Evolutionary conservation across 2,888 invertebrate genomes (phyloP).

Genomic region (Allacma fusca): DNA sequence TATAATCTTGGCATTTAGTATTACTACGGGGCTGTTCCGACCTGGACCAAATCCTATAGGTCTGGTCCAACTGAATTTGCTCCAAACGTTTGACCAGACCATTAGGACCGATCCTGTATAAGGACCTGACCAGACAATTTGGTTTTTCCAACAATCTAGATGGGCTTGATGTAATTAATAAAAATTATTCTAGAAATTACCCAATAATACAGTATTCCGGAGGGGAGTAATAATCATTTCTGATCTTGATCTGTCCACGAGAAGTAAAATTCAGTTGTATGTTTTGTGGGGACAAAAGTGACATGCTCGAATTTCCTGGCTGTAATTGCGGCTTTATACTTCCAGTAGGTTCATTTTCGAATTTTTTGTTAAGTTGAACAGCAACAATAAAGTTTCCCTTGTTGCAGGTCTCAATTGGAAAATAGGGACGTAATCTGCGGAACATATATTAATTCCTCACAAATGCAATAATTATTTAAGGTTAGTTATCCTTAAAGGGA

Average conservation of each 20-base stretch:
- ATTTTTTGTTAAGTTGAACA: not conserved
- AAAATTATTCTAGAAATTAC: no score
- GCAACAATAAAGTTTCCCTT: constrained; percentile 21
- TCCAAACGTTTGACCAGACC: not conserved
- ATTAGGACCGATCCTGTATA: not conserved
- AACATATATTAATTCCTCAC: no score
- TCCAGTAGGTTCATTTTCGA: not conserved
- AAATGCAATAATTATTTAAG: not conserved
- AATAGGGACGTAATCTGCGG: not conserved
- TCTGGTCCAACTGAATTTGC: no score
- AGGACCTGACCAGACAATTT: no score
- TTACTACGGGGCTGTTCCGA: no score
- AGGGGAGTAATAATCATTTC: constrained; percentile 53
- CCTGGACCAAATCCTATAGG: no score
- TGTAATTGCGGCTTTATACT: not conserved
- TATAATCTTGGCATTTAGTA: no score
- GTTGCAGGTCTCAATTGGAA: not conserved
- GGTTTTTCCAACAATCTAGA: no score
- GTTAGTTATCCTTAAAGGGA: not conserved
- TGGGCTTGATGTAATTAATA: no score
- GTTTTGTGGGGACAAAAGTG: not conserved
- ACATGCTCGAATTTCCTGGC: no score
- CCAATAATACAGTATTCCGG: constrained; percentile 56
- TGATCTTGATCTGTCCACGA: constrained; percentile 51
- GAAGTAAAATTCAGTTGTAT: no score